phyloP scores from a whole-genome alignment of 53 echinoderm and acorn worm species.

The Paracentrotus lividus region DNA sequence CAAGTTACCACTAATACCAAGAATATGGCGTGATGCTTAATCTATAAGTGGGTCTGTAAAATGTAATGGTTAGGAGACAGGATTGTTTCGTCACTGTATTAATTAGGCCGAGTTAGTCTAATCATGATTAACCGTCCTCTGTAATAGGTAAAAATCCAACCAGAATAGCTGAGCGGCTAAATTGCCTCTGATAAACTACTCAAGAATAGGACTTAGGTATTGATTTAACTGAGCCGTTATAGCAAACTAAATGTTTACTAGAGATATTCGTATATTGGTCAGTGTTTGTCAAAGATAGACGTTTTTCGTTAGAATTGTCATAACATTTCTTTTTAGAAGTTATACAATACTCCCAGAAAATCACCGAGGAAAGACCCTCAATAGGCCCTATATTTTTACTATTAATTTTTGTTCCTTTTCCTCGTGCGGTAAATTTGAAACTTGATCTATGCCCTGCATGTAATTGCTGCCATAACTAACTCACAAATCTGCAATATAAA shows the following conservation, averaged over 20 bases:
- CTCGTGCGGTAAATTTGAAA: neutral
- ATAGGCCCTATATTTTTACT: neutral
- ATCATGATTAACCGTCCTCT: constrained; percentile 17
- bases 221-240: constrained; percentile 50
- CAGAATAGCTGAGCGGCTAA: constrained; percentile 34
- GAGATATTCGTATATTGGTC: neutral
- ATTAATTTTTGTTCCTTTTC: neutral
- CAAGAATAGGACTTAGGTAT: neutral
- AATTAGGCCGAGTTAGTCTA: constrained; percentile 36
- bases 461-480: neutral
- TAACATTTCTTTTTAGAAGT: neutral
- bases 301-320: constrained; percentile 16
- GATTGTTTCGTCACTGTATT: constrained; percentile 50
- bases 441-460: neutral
- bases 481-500: neutral
- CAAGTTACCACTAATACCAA: neutral
- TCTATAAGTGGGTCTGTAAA: neutral
- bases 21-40: constrained; percentile 43
- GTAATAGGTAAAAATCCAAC: neutral
- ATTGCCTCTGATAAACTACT: constrained; percentile 48
- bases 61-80: neutral
- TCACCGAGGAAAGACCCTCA: neutral
- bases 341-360: neutral
- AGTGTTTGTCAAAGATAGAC: neutral
- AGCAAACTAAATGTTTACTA: constrained; percentile 41